These are phyloP conservation scores for Naso thynnoides DNA, from an alignment of 2,797 vertebrate genomes.

Conservation along the genomic window DNA sequence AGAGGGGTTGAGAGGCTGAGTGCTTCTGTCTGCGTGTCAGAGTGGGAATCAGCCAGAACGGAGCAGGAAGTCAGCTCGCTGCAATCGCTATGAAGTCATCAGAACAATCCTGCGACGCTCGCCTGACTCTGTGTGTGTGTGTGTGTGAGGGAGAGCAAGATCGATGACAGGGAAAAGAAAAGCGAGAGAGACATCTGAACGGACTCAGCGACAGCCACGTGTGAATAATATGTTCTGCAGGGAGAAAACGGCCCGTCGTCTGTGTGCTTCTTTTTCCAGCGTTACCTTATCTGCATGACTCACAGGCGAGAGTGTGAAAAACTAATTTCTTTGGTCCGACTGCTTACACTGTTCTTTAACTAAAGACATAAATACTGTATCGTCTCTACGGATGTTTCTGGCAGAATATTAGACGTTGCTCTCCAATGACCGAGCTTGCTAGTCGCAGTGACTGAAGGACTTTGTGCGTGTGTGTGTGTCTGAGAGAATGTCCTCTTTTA, in stretches of 20 bases:
- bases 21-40: constrained; percentile 74
- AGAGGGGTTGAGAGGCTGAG: constrained; percentile 36
- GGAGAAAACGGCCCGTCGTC: constrained; percentile 12
- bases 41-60: constrained; percentile 66
- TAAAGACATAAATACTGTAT: not conserved
- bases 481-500: constrained; percentile 77
- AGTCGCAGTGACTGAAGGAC: constrained; percentile 28
- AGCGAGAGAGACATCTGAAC: constrained; percentile 10
- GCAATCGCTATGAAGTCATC: constrained; percentile 77
- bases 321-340: not conserved
- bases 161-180: constrained; percentile 9
- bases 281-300: constrained; percentile 22
- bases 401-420: constrained; percentile 24
- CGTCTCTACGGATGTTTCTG: constrained; percentile 12
- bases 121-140: constrained; percentile 5
- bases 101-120: constrained; percentile 38
- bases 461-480: constrained; percentile 38
- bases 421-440: constrained; percentile 35
- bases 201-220: constrained; percentile 46
- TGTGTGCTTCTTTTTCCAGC: constrained; percentile 11
- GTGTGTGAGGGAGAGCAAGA: not conserved
- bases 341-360: constrained; percentile 5
- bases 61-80: constrained; percentile 67
- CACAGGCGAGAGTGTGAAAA: constrained; percentile 1
- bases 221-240: constrained; percentile 47